These are phyloP conservation scores for Tachyglossus aculeatus DNA, from an alignment of 2,797 vertebrate genomes.

Conservation along the genomic window DNA sequence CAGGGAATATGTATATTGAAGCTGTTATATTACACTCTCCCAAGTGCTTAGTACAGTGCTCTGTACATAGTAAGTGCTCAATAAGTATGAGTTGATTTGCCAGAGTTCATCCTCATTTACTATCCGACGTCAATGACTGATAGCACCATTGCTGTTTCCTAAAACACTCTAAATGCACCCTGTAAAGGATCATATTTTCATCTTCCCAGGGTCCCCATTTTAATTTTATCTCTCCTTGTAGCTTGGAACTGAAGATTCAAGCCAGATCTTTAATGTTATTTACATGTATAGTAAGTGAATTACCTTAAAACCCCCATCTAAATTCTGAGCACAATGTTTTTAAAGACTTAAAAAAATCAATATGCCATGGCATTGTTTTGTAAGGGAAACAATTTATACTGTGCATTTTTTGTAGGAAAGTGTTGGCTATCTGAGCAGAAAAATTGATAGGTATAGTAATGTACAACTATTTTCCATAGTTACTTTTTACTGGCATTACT, in stretches of 20 bases:
- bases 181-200: background rate
- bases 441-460: background rate
- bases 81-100: too few species aligned
- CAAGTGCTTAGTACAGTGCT: too few species aligned
- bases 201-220: background rate
- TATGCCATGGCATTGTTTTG: slow-evolving; percentile 4
- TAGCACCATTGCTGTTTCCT: background rate
- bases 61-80: too few species aligned
- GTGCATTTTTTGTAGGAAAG: background rate
- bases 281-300: slow-evolving; percentile 1
- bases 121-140: background rate
- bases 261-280: slow-evolving; percentile 1
- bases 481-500: background rate
- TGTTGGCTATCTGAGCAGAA: background rate
- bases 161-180: background rate
- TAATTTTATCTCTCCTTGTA: background rate
- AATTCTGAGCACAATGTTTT: slow-evolving; percentile 16
- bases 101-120: background rate
- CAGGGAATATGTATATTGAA: too few species aligned
- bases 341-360: slow-evolving; percentile 9
- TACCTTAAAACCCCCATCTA: slow-evolving; percentile 16
- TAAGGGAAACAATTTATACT: slow-evolving; percentile 10
- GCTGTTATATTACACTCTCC: too few species aligned
- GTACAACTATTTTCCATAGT: background rate
- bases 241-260: background rate